A percentile compares a stretch with the other conserved stretches of the same genome.
These are phyloP conservation scores for Leptinotarsa juncta DNA, from an alignment of 2,888 invertebrate genomes.

Conservation along the genomic window DNA sequence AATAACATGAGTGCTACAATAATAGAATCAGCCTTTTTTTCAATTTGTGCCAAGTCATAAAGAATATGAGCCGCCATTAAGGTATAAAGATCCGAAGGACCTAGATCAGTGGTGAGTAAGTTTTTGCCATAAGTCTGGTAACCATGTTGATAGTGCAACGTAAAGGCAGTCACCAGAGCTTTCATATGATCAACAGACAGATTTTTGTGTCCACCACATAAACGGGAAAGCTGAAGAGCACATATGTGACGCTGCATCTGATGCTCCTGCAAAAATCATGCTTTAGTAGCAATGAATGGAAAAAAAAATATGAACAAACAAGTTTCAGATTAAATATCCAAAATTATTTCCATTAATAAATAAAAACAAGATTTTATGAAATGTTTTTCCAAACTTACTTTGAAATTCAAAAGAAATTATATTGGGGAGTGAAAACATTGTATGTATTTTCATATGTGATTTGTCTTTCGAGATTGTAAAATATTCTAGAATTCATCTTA, in stretches of 20 bases:
- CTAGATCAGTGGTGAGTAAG: slow-evolving; percentile 76
- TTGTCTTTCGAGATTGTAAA: background rate
- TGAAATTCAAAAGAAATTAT: no score
- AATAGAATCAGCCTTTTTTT: slow-evolving; percentile 69
- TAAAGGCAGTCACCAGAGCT: slow-evolving; percentile 72
- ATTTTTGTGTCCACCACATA: slow-evolving; percentile 76
- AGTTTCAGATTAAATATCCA: background rate
- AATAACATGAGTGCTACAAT: slow-evolving; percentile 77
- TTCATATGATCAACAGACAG: slow-evolving; percentile 69
- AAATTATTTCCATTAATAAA: no score
- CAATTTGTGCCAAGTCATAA: slow-evolving; percentile 69
- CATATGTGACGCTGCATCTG: slow-evolving; percentile 88
- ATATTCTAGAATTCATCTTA: slow-evolving; percentile 61
- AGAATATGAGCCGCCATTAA: slow-evolving; percentile 82
- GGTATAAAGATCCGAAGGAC: slow-evolving; percentile 83
- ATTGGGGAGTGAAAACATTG: no score
- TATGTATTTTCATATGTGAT: no score
- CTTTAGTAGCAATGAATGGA: no score
- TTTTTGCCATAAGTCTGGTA: slow-evolving; percentile 69
- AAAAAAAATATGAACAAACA: background rate
- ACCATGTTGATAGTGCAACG: slow-evolving; percentile 76
- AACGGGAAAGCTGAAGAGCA: slow-evolving; percentile 79
- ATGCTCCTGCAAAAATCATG: slow-evolving; percentile 68
- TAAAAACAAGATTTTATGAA: no score
- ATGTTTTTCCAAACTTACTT: no score